These are phyloP conservation scores for Anhinga anhinga DNA, from an alignment of 2,113 vertebrate genomes.

Conservation along the genomic window DNA sequence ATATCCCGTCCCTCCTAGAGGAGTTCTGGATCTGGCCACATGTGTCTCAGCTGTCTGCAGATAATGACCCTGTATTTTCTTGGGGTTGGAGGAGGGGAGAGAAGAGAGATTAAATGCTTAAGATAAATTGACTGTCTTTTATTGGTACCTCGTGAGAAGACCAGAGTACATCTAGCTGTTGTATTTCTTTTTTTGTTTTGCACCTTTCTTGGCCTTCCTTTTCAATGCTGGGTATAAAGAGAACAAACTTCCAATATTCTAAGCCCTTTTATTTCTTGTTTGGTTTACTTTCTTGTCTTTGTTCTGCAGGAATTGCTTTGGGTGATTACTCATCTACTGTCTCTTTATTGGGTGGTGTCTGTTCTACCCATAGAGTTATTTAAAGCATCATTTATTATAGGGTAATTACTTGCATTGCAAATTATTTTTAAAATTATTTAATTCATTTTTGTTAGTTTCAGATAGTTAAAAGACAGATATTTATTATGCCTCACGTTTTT, in stretches of 20 bases:
- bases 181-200: not conserved
- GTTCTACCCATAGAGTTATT: not conserved
- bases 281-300: not conserved
- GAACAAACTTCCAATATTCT: not conserved
- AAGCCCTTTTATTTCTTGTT: not conserved
- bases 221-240: not conserved
- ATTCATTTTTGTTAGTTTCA: not conserved
- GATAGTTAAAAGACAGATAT: not conserved
- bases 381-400: not conserved
- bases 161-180: not conserved
- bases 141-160: not conserved
- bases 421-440: not conserved
- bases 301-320: not conserved
- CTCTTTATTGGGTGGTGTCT: not conserved
- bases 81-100: not conserved
- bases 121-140: not conserved
- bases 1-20: not conserved
- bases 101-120: not conserved
- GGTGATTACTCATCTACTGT: not conserved
- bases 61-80: not conserved
- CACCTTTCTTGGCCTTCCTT: not conserved
- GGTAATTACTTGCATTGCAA: not conserved
- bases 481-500: not conserved
- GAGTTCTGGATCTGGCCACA: not conserved
- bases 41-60: not conserved